These are phyloP conservation scores for Saxicola maurus DNA, from an alignment of 2,797 vertebrate species.

Conservation along the genomic window DNA sequence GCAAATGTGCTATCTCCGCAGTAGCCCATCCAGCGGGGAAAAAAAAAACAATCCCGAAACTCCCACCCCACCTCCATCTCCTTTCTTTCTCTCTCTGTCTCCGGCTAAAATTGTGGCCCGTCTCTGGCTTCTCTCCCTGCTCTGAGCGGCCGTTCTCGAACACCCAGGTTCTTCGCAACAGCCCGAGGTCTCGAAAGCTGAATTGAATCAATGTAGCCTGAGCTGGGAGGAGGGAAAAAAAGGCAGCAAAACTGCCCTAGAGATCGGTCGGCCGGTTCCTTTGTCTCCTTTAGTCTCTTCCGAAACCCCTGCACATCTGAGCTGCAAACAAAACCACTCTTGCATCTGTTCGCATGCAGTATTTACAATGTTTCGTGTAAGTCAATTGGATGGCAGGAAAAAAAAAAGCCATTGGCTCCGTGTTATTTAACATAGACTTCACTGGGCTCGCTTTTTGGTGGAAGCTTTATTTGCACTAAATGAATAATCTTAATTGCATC, in stretches of 20 bases:
- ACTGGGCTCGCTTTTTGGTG: constrained; percentile 67
- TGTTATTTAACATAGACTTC: constrained; percentile 74
- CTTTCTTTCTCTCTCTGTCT: neutral
- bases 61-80: neutral
- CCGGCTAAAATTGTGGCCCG: neutral
- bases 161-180: neutral
- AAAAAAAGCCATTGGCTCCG: constrained; percentile 64
- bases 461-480: constrained; percentile 83
- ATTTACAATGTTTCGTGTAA: constrained; percentile 71
- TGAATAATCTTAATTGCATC: constrained; percentile 92
- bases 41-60: neutral
- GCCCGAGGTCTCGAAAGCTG: neutral
- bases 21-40: neutral
- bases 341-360: constrained; percentile 77
- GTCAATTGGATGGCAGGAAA: constrained; percentile 62
- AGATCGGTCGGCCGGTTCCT: constrained; percentile 82
- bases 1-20: neutral
- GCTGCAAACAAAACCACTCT: constrained; percentile 57
- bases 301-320: constrained; percentile 44
- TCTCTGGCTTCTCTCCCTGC: neutral
- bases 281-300: constrained; percentile 77
- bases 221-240: neutral
- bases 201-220: neutral
- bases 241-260: constrained; percentile 66
- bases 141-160: neutral